Evolutionary conservation across 64 coral and sea anemone genomes (phyloP), one percentile per base, ranked within the genome.

Genomic region (Astreopora myriophthalma): DNA sequence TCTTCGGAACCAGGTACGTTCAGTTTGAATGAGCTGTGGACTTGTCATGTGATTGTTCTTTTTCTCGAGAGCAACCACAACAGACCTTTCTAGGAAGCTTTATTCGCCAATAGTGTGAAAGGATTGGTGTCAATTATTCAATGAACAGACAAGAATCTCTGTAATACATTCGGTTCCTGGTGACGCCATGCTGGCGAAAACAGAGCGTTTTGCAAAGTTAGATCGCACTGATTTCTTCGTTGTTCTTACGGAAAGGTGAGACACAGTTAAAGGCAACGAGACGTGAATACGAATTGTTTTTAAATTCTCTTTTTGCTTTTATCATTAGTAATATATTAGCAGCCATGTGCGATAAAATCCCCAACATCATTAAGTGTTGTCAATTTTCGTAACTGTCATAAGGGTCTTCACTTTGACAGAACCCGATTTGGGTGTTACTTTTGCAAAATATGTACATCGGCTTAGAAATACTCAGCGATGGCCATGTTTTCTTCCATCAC

Each of bases 1-100:
- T 86, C 90, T 98, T 60, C 90, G 96, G 49, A 95, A 84, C 60
- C 93, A 95, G 85, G 94, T 98, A 90, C 39, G 68, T 80, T 13
- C 29, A 71, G 30, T 1, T 60, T 27, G 2, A 7, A 58, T 58
- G 29, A 32, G 51, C 52, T 57, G 51, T 57, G 23, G 16, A n/a
- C 51, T 80, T 80, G 49, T 80, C 76, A 60, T n/a, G 22, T 24
- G 0, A 42, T 19, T 44, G 6, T 44, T 44, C 40, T 5, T 46
- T 46, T 46, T 46, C 11, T 5, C 42, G 11, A 46, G 42, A 46
- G 42, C 42, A 6, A 6, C 42, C 35, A 17, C 11, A 39, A 40
- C 60, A 63, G 5, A 24, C 6, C n/a, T 68, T 8, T 30, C 6
- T 3, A 71, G 10, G 32, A 0, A 71, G 14, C 14, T 71, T 71